Base-by-base conservation (phyloP, 2,888 invertebrate genomes). In the Elgonia sp. region DNA sequence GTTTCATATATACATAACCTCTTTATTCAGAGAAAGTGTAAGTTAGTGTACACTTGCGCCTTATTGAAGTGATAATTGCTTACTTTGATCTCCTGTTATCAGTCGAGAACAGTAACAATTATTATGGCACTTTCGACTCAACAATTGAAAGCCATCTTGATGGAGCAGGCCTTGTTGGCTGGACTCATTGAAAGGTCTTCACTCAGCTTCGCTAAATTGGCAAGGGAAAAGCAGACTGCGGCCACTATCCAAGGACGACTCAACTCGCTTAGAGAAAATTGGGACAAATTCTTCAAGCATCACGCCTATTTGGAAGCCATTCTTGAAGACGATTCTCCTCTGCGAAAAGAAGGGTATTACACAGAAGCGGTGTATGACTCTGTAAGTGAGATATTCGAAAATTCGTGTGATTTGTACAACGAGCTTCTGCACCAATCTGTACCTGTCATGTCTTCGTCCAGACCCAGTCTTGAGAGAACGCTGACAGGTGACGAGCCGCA, bases 341-440 rank as follows among this genome's bases (percentile, higher is more conserved):
- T 63, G 10, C 63, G 63, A n/a, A 3, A 14, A 18, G 20, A 29
- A 10, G 63, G 9, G 8, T 63, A 63, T 63, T 63, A 37, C 37
- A 12, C 16, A 39, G 37, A 69, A 16, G n/a, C 42, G 20, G 39
- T 69, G 6, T 69, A 20, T 46, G 21, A 69, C 3, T 12, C 69
- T 14, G 16, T 69, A 10, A 46, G 18, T 18, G 8, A 21, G 10
- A 4, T 7, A 29, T 69, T n/a, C 20, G 69, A 69, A 2, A 16
- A 8, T 0, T 50, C 69, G 1, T 50, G 46, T n/a, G 69, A 69
- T 20, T 14, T 50, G 21, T 69, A 69, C 50, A 69, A 69, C 50
- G 69, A 69, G 12, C 21, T 69, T 69, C 50, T 69, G 50, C 21
- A 57, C 21, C 18, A 16, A 20, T 18, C 21, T 3, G 29, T n/a